Percentiles rank a stretch among this genome's conserved stretches.
Evolutionary conservation across 2,888 invertebrate species (phyloP).

Genomic region (Anoncus sp.): DNA sequence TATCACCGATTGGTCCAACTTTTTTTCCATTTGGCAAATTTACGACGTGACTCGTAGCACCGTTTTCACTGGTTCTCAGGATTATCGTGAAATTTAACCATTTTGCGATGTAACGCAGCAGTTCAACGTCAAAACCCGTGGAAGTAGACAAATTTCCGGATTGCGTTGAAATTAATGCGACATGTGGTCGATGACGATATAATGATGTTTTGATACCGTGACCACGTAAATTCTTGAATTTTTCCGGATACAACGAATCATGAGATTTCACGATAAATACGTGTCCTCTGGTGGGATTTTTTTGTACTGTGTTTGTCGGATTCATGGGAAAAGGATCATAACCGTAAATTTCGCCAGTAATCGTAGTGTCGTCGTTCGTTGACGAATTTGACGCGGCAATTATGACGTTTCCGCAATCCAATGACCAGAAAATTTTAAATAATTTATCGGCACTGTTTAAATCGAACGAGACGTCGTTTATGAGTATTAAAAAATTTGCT

Average conservation of each 20-base stretch:
- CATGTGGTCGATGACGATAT: conserved; percentile 51
- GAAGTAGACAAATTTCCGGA: conserved; percentile 16
- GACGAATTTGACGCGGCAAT: conserved; percentile 17
- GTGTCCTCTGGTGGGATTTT: too few relatives aligned
- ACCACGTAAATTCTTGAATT: conserved; percentile 58
- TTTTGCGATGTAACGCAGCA: conserved; percentile 42
- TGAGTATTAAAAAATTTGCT: conserved; percentile 47
- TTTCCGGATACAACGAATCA: conserved; percentile 59
- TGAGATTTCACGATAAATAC: not conserved
- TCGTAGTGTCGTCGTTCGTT: not conserved
- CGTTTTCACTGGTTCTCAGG: conserved; percentile 39
- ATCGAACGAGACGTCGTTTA: conserved; percentile 18
- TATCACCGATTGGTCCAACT: conserved; percentile 60
- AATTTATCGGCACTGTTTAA: conserved; percentile 7
- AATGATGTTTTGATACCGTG: conserved; percentile 54
- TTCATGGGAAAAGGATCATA: conserved; percentile 55
- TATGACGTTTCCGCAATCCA: conserved; percentile 54
- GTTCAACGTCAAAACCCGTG: conserved; percentile 59
- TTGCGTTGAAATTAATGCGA: not conserved
- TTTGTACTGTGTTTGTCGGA: not conserved
- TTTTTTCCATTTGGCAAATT: conserved; percentile 38
- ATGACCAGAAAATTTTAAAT: conserved; percentile 51
- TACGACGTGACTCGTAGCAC: conserved; percentile 44
- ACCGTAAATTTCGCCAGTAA: conserved; percentile 33
- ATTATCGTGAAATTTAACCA: conserved; percentile 59